Evolutionary conservation across 2,113 vertebrate genomes (phyloP).

Genomic region (Indri indri): DNA sequence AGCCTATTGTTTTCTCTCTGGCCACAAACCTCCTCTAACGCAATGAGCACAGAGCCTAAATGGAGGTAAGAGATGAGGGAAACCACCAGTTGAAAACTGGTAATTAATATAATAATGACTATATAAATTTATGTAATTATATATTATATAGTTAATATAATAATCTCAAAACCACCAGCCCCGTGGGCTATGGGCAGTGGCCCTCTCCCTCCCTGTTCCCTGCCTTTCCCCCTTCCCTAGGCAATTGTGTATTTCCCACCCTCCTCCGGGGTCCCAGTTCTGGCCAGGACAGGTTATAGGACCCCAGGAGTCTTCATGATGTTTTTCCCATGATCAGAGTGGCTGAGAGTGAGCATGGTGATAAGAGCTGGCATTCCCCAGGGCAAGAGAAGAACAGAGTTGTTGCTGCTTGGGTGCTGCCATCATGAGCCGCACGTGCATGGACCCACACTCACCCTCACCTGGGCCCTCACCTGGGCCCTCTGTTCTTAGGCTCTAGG

Average conservation of each 20-base stretch:
- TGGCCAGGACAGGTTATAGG: neutral
- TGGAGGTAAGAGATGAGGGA: neutral
- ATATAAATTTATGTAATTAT: neutral
- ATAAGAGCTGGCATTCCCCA: neutral
- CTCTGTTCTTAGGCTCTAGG: slow-evolving; percentile 74
- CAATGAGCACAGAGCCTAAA: neutral
- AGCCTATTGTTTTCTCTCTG: neutral
- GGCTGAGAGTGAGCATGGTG: neutral
- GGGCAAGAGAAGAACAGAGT: neutral
- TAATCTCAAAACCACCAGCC: neutral
- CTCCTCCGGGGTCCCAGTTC: neutral
- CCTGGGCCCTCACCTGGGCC: neutral
- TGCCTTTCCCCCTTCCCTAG: neutral
- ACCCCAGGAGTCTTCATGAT: neutral
- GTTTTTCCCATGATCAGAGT: neutral
- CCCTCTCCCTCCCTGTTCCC: neutral
- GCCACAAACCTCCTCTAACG: neutral
- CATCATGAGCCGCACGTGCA: neutral
- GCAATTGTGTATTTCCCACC: neutral
- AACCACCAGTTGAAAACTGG: neutral
- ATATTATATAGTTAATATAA: neutral
- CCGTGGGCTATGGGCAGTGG: neutral
- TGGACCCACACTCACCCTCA: neutral
- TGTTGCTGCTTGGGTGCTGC: neutral
- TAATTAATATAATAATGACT: slow-evolving; percentile 12